Evolutionary conservation across 2,113 vertebrate genomes (phyloP).

Genomic region (Grammomys surdaster): DNA sequence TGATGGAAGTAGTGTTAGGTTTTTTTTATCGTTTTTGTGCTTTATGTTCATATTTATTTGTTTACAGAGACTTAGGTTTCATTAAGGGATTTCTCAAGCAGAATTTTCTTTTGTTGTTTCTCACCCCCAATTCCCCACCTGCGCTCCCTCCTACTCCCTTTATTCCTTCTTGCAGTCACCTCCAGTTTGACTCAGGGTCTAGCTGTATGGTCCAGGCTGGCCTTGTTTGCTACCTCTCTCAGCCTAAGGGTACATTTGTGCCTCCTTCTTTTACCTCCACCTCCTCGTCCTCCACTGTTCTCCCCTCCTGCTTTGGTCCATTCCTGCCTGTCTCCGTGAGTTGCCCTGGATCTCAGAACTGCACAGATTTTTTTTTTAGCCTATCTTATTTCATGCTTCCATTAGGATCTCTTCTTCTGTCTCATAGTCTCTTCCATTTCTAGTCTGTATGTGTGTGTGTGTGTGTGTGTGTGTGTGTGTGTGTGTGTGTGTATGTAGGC

Average conservation of each 20-base stretch:
- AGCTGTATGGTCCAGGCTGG: background rate
- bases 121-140: background rate
- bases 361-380: rapidly evolving
- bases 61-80: background rate
- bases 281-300: background rate
- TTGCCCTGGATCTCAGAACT: background rate
- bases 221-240: background rate
- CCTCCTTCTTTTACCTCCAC: background rate
- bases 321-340: background rate
- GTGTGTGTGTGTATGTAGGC: background rate
- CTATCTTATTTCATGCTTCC: background rate
- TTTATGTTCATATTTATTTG: background rate
- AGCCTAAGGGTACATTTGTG: too few relatives aligned
- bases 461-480: too few relatives aligned
- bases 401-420: background rate
- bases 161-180: background rate
- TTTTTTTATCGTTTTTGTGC: background rate
- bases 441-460: background rate
- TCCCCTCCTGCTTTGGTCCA: background rate
- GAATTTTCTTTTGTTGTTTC: background rate
- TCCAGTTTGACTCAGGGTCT: background rate
- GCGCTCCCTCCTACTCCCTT: background rate
- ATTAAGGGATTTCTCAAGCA: background rate
- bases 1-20: background rate
- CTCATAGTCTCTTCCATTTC: background rate